Percentiles rank a stretch among this genome's conserved stretches.
Evolutionary conservation across 2,113 vertebrate genomes (phyloP).

Genomic region (Sciurus niger): DNA sequence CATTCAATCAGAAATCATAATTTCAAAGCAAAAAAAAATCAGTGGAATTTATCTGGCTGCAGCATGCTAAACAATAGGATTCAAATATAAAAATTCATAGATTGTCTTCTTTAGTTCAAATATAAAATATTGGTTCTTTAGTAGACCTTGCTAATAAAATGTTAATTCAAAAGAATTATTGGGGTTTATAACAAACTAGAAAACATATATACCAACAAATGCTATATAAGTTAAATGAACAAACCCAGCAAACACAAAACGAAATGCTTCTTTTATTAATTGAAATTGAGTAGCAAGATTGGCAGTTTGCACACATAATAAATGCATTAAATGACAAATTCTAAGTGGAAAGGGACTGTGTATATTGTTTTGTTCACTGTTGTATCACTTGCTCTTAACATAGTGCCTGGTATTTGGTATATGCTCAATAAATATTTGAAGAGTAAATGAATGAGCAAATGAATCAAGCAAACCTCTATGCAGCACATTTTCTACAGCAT

Average conservation of each 20-base stretch:
- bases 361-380: neutral
- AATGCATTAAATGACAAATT: neutral
- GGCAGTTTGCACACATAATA: neutral
- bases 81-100: neutral
- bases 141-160: neutral
- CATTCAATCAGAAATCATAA: neutral
- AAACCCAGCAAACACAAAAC: neutral
- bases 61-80: neutral
- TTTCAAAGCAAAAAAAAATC: constrained; percentile 48
- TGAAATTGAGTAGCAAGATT: neutral
- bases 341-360: neutral
- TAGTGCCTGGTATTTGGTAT: neutral
- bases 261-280: neutral
- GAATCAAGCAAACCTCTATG: neutral
- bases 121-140: neutral
- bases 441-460: constrained; percentile 5
- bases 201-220: constrained; percentile 42
- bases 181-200: neutral
- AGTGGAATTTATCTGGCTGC: neutral
- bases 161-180: neutral
- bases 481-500: neutral
- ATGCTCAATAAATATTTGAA: neutral
- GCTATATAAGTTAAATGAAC: neutral
- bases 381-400: neutral
- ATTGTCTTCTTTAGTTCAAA: neutral